Evolutionary conservation across 2,113 vertebrate genomes (phyloP).

Genomic region (Fukomys damarensis): DNA sequence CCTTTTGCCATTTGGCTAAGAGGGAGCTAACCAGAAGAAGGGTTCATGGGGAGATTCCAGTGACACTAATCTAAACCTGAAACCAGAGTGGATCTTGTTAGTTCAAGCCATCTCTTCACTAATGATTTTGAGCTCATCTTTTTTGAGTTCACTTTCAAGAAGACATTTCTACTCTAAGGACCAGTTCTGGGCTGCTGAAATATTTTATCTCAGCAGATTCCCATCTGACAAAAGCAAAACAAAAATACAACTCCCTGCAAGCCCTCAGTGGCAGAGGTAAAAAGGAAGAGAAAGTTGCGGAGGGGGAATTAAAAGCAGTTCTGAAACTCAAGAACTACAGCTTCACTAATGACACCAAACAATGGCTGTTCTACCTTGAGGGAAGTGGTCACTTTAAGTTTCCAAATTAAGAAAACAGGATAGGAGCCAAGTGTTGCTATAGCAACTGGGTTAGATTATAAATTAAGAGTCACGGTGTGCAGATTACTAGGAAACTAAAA

Average conservation of each 20-base stretch:
- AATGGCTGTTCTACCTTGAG: neutral
- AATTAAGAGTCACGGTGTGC: neutral
- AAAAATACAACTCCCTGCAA: neutral
- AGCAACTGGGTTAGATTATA: neutral
- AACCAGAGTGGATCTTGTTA: neutral
- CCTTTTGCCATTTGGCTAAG: neutral
- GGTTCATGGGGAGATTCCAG: neutral
- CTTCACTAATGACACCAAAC: neutral
- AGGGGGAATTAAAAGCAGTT: neutral
- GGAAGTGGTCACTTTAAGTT: slow-evolving; percentile 7
- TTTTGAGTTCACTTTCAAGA: neutral
- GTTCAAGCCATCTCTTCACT: neutral
- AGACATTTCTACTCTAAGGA: neutral
- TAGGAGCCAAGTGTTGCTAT: neutral
- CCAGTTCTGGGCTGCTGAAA: neutral
- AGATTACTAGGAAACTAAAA: neutral
- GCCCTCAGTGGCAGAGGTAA: neutral
- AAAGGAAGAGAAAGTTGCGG: neutral
- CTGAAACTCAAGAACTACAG: neutral
- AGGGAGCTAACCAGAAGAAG: neutral
- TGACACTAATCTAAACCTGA: neutral
- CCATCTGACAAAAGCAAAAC: neutral
- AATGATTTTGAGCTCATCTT: neutral
- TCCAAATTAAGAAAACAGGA: neutral
- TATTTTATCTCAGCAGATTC: neutral